phyloP scores from a whole-genome alignment of 2,888 invertebrate genomes.

The Phortica okadai region DNA sequence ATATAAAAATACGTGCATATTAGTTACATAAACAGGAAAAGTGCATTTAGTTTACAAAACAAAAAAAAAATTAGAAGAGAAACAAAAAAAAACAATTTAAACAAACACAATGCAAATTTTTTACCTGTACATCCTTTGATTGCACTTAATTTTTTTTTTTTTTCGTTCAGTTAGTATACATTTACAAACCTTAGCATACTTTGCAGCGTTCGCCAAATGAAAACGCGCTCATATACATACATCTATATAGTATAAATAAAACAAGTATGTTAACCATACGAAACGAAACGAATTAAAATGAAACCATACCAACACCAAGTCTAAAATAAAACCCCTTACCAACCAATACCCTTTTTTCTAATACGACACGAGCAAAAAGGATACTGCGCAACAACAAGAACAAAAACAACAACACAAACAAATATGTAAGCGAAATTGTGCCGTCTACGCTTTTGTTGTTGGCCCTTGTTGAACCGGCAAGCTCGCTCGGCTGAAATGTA shows the following conservation, averaged over 20 bases:
- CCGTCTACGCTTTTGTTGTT: too few species aligned
- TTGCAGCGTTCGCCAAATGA: constrained; percentile 38
- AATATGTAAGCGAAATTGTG: too few species aligned
- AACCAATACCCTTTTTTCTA: too few species aligned
- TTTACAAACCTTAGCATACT: constrained; percentile 63
- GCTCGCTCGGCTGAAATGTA: too few species aligned
- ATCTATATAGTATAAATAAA: neutral
- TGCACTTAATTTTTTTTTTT: neutral
- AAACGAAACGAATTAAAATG: neutral
- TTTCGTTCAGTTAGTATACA: constrained; percentile 25
- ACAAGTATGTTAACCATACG: neutral
- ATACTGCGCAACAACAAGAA: too few species aligned
- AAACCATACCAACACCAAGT: constrained; percentile 4
- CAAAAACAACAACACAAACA: too few species aligned
- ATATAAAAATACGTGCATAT: neutral
- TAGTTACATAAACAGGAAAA: constrained; percentile 16
- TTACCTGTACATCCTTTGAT: constrained; percentile 9
- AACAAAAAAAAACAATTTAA: neutral
- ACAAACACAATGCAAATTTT: neutral
- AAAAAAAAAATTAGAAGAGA: neutral
- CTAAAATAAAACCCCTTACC: neutral
- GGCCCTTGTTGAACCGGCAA: too few species aligned
- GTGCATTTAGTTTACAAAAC: constrained; percentile 10
- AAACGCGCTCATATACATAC: neutral
- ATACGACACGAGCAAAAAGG: too few species aligned